Evolutionary conservation across 2,113 vertebrate species (phyloP).

Genomic region (Psettodes erumei): DNA sequence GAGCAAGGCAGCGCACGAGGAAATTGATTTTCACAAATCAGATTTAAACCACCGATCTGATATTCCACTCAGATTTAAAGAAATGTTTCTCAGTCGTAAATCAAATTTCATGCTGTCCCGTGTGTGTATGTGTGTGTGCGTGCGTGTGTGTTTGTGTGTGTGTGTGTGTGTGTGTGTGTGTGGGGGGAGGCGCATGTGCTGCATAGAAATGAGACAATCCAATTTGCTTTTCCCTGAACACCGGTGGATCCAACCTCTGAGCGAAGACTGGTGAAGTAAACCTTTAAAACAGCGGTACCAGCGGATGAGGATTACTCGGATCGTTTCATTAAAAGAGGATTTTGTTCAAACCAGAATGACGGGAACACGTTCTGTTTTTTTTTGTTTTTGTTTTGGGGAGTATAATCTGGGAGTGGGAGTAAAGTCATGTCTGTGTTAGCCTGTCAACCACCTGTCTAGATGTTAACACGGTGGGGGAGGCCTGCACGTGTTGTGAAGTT

Average conservation of each 20-base stretch:
- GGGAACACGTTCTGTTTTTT: background rate
- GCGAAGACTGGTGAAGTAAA: conserved; percentile 9
- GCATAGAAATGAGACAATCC: conserved; percentile 22
- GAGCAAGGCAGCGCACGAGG: background rate
- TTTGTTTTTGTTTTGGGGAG: background rate
- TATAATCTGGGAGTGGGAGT: conserved; percentile 40
- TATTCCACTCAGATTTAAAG: conserved; percentile 17
- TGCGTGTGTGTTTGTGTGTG: conserved; percentile 18
- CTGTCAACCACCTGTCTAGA: conserved; percentile 3
- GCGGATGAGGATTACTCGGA: background rate
- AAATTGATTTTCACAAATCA: conserved; percentile 45
- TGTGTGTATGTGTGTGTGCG: background rate
- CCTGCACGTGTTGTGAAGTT: background rate
- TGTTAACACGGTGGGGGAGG: background rate
- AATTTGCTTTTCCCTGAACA: conserved; percentile 32
- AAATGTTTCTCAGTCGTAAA: conserved; percentile 40
- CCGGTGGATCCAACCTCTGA: background rate
- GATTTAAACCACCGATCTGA: conserved; percentile 43
- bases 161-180: conserved; percentile 2
- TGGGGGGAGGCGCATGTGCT: conserved; percentile 9
- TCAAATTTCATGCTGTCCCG: conserved; percentile 44
- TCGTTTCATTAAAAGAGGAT: conserved; percentile 13
- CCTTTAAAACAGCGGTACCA: background rate
- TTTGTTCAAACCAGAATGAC: background rate
- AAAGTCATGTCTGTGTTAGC: conserved; percentile 20